A percentile compares a stretch with the other conserved stretches of the same genome.
phyloP scores from a whole-genome alignment of 2,888 invertebrate genomes.

The Hartigia nigra region DNA sequence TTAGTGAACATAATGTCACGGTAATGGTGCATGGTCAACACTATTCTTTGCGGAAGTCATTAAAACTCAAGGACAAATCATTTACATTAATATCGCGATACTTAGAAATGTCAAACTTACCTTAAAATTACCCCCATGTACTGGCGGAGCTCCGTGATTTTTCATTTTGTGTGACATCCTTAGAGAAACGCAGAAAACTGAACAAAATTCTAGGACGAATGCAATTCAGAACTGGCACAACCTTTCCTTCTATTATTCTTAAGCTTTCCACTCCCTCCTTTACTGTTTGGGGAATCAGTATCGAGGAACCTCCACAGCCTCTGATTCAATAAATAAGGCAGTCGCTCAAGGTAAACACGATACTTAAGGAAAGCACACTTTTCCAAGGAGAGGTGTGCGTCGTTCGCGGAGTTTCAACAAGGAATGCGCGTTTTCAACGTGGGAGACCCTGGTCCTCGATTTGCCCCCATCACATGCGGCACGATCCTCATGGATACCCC shows the following conservation, averaged over 20 bases:
- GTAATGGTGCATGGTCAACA: not conserved
- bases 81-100: not conserved
- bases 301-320: not conserved
- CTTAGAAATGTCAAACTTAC: constrained; percentile 40
- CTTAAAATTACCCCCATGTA: constrained; percentile 60
- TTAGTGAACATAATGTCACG: not conserved
- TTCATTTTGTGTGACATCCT: constrained; percentile 25
- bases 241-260: constrained; percentile 4
- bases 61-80: constrained; percentile 15
- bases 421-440: constrained; percentile 16
- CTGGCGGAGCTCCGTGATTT: constrained; percentile 49
- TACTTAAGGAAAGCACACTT: not conserved
- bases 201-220: not conserved
- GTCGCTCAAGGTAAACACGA: not conserved
- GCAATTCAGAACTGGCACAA: constrained; percentile 34
- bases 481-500: not conserved
- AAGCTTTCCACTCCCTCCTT: not conserved
- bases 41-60: constrained; percentile 27
- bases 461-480: not conserved
- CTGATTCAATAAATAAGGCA: not conserved
- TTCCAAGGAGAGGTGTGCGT: not conserved
- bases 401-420: constrained; percentile 18
- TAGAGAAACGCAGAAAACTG: not conserved
- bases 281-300: not conserved
- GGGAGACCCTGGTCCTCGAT: constrained; percentile 14